phyloP scores from a whole-genome alignment of 2,113 vertebrate species.

The Zosterops borbonicus region DNA sequence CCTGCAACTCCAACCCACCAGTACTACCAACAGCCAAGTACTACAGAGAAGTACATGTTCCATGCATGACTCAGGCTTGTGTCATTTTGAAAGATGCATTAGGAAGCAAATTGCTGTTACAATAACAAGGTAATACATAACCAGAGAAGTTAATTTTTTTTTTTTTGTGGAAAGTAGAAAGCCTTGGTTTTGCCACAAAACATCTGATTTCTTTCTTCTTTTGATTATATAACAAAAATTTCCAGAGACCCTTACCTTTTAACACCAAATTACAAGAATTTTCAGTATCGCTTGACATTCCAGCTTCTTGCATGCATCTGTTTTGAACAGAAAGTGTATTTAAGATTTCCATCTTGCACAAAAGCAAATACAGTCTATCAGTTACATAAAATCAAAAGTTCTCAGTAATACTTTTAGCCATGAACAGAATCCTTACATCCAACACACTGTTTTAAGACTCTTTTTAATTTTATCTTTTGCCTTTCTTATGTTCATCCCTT shows the following conservation, averaged over 20 bases:
- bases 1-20: not conserved
- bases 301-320: constrained; percentile 52
- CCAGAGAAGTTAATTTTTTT: not conserved
- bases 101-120: not conserved
- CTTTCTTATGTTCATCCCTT: not conserved
- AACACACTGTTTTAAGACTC: not conserved
- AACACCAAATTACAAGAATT: not conserved
- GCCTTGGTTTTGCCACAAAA: not conserved
- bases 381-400: not conserved
- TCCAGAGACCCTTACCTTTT: constrained; percentile 64
- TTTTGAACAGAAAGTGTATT: constrained; percentile 41
- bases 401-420: not conserved
- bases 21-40: not conserved
- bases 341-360: not conserved
- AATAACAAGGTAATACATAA: not conserved
- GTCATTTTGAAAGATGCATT: not conserved
- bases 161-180: not conserved
- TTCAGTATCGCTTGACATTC: not conserved
- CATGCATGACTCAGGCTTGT: not conserved
- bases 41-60: not conserved
- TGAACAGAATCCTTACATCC: not conserved
- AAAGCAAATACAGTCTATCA: not conserved
- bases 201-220: not conserved
- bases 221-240: not conserved
- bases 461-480: not conserved